A percentile compares a stretch with the other conserved stretches of the same genome.
phyloP scores from a whole-genome alignment of 1,140 invertebrate genomes.

The Lutraria rhynchaena region DNA sequence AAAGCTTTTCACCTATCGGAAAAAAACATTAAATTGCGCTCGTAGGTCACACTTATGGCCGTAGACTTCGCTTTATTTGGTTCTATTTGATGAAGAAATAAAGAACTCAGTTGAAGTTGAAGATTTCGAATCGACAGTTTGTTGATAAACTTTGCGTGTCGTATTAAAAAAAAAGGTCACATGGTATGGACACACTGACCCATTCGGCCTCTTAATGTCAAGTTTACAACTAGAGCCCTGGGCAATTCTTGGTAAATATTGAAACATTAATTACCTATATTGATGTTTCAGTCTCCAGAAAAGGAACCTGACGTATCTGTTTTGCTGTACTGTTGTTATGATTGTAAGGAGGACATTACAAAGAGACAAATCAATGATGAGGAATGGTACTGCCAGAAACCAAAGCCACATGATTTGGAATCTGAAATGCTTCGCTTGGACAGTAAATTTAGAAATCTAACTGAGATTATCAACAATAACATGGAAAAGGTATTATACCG shows the following conservation, averaged over 20 bases:
- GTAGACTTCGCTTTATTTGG: too few species aligned
- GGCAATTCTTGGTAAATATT: neutral
- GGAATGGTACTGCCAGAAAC: constrained; percentile 1
- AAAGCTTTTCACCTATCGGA: too few species aligned
- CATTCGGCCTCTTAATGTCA: too few species aligned
- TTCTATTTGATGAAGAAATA: too few species aligned
- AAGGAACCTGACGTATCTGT: constrained; percentile 11
- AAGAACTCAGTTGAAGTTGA: too few species aligned
- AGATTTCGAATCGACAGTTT: too few species aligned
- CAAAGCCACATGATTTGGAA: constrained; percentile 4
- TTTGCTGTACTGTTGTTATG: constrained; percentile 11
- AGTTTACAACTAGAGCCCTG: neutral
- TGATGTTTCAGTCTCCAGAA: constrained; percentile 6
- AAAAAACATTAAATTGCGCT: too few species aligned
- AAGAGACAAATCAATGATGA: neutral
- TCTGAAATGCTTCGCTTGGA: neutral
- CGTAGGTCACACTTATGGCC: too few species aligned
- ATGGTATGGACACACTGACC: too few species aligned
- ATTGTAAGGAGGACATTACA: constrained; percentile 21
- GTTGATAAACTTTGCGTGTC: neutral
- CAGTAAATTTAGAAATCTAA: neutral
- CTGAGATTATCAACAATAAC: neutral
- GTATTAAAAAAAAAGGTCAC: neutral
- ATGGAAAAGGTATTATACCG: constrained; percentile 19
- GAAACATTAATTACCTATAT: neutral